Conservation (phyloP, 2,113 vertebrate genomes). For the Chaetodon auriga region DNA sequence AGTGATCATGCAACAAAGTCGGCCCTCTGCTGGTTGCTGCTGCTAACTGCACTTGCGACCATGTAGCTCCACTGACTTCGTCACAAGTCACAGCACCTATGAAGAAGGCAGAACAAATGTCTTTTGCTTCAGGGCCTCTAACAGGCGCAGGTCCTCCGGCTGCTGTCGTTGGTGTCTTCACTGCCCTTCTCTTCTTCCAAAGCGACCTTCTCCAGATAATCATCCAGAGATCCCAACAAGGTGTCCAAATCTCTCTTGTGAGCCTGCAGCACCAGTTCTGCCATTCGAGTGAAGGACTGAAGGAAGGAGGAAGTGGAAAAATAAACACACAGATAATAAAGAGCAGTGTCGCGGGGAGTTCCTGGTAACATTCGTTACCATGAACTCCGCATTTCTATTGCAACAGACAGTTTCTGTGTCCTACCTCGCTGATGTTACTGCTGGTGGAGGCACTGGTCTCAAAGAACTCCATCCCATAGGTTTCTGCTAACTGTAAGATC, state of each 20-base stretch:
- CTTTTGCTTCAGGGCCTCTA: conserved; percentile 66
- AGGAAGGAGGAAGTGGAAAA: conserved; percentile 33
- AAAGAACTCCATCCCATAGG: conserved; percentile 96
- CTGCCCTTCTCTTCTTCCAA: conserved; percentile 87
- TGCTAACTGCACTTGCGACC: conserved; percentile 24
- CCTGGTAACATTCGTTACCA: neutral
- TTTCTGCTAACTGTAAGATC: conserved; percentile 88
- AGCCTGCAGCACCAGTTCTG: conserved; percentile 93
- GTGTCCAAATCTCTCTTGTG: conserved; percentile 90
- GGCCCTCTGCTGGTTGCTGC: conserved; percentile 57
- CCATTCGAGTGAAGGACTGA: conserved; percentile 91
- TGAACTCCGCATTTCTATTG: neutral
- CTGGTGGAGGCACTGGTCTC: conserved; percentile 96
- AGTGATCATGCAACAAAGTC: neutral
- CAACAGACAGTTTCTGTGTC: neutral
- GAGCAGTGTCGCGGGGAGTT: neutral
- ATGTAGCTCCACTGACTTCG: no score
- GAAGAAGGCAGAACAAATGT: neutral
- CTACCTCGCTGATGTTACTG: conserved; percentile 92
- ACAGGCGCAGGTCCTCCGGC: conserved; percentile 90
- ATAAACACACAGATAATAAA: neutral
- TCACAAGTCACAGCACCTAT: neutral
- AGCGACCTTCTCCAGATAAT: conserved; percentile 83
- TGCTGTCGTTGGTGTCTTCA: conserved; percentile 65
- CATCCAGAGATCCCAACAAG: conserved; percentile 82